Percentiles rank a stretch among this genome's conserved stretches.
Conservation (phyloP, 2,113 vertebrate species). For the Crocuta crocuta region DNA sequence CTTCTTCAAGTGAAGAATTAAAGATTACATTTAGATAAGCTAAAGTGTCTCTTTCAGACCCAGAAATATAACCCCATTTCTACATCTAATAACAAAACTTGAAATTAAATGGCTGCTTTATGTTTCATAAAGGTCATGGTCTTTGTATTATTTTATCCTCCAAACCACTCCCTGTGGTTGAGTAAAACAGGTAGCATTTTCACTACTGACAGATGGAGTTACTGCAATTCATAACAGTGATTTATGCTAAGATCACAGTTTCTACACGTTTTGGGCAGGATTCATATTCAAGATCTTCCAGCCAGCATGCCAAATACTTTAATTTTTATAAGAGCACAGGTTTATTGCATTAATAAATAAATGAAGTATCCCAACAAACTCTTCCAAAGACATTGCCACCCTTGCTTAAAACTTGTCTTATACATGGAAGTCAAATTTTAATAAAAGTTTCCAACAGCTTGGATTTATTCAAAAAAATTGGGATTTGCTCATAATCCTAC, state of each 20-base stretch:
- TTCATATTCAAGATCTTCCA: not conserved
- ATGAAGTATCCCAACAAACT: not conserved
- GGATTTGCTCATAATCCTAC: no score
- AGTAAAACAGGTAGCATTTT: not conserved
- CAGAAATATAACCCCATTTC: not conserved
- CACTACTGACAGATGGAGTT: not conserved
- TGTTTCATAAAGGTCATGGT: not conserved
- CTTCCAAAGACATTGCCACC: not conserved
- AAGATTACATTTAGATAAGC: not conserved
- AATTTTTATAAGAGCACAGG: not conserved
- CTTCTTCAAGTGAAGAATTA: not conserved
- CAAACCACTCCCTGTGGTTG: not conserved
- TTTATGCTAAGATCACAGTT: not conserved
- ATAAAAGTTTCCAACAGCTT: not conserved
- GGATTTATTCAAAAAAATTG: not conserved
- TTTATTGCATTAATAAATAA: not conserved
- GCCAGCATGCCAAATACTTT: not conserved
- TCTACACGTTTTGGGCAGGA: not conserved
- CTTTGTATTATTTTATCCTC: no score
- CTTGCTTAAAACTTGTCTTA: not conserved
- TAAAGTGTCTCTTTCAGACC: not conserved
- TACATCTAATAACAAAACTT: not conserved
- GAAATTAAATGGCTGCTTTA: not conserved
- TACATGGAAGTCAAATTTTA: not conserved
- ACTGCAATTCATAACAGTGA: not conserved